A percentile compares a stretch with the other conserved stretches of the same genome.
phyloP scores from a whole-genome alignment of 2,888 invertebrate species.

The Priocnemis perturbator region DNA sequence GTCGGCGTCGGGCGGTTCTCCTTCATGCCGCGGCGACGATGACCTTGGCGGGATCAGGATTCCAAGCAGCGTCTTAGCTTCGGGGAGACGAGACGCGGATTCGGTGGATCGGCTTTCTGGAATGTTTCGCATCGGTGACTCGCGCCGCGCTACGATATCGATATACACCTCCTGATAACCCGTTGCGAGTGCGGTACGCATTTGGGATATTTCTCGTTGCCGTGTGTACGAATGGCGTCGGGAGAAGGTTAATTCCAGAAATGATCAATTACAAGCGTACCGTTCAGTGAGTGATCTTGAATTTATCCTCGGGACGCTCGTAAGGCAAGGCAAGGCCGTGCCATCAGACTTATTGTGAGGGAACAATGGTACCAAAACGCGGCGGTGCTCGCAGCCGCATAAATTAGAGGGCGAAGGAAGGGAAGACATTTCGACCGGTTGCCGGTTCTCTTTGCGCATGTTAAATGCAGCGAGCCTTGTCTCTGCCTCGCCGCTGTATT shows the following conservation, averaged over 20 bases:
- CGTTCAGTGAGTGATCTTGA: no score
- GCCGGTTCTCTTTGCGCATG: constrained; percentile 59
- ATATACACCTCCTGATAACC: not conserved
- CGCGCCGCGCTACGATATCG: not conserved
- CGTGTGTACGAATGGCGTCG: no score
- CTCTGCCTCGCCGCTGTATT: constrained; percentile 49
- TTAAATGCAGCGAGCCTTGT: constrained; percentile 60
- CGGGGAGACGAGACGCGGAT: constrained; percentile 13
- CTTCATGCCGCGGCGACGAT: no score
- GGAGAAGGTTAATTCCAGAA: no score
- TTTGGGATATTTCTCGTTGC: not conserved
- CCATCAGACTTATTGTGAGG: constrained; percentile 57
- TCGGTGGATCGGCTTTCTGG: constrained; percentile 13
- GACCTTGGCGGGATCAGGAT: constrained; percentile 1
- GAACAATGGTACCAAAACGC: constrained; percentile 62
- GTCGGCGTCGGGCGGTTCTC: no score
- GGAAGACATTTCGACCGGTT: constrained; percentile 41
- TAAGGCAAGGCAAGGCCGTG: constrained; percentile 24
- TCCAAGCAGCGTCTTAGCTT: not conserved
- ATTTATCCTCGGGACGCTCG: constrained; percentile 8
- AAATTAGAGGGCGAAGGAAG: constrained; percentile 59
- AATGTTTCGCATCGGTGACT: constrained; percentile 11
- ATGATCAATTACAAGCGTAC: no score
- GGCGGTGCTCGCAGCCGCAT: constrained; percentile 59
- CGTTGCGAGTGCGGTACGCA: not conserved